Evolutionary conservation across 2,113 vertebrate species (phyloP), one percentile per base, ranked within the genome.

Genomic region (Thunnus maccoyii): DNA sequence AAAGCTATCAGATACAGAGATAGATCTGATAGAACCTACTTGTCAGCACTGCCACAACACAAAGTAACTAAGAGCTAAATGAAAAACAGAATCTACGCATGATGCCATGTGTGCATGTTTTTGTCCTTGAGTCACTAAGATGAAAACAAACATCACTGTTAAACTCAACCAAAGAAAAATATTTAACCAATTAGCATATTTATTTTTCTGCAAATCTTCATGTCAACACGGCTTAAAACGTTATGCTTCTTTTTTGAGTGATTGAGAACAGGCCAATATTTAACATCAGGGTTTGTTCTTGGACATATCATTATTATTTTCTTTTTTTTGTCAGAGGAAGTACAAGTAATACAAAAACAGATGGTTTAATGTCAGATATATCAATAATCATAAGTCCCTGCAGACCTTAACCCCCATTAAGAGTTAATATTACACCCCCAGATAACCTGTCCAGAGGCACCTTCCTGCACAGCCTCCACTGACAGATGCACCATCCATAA

Each of bases 401-500:
- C 50, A 66, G 61, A 74, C 16, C 36, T 41, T 20, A 58, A 72
- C 32, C 18, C 18, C 8, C 7, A 17, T 20, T 12, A 9, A 48
- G 65, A 54, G 10, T 14, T 50, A 44, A 67, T 46, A 72, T 54
- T 18, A 18, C 71, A 36, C 47, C 62, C 51, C 6, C 51, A 52
- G 32, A 73, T 58, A 64, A 66, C 57, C 60, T 82, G 51, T 74
- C 64, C 54, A 71, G 16, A 72, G 81, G 73, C 64, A 25, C 47
- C 70, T 63, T 68, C 63, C 72, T 2, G 0, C 50, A 20, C 41
- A 1, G 55, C 81, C 75, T 65, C 54, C 13, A 41, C 72, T 20
- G 78, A 86, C 84, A 86, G 86, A 84, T 86, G 80, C 73, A 58
- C 48, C 22, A 6, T 66, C 78, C 58, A 81, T 89, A 90, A 85